Percentiles rank a stretch among this genome's conserved stretches.
phyloP scores from a whole-genome alignment of 2,113 vertebrate genomes.

The Struthio camelus region DNA sequence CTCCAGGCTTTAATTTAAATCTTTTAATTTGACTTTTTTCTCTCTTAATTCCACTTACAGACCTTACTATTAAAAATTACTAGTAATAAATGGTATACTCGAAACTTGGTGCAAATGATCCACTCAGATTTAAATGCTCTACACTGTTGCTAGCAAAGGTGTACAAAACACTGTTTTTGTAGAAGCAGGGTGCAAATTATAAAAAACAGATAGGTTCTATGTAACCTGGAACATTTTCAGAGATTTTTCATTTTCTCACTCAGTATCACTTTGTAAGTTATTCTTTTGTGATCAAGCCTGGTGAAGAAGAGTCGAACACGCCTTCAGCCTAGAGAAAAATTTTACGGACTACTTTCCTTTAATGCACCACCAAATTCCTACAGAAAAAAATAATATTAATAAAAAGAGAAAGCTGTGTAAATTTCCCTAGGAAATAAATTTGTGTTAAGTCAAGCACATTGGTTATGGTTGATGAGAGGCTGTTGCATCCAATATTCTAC shows the following conservation, averaged over 20 bases:
- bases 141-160: neutral
- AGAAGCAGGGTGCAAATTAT: neutral
- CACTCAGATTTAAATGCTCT: neutral
- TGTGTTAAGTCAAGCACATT: neutral
- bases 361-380: neutral
- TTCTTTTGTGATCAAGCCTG: neutral
- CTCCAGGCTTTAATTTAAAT: neutral
- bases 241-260: neutral
- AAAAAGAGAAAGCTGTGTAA: too few species aligned
- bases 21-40: neutral
- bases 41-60: neutral
- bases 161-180: neutral
- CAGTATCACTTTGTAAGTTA: neutral
- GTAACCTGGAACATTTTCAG: neutral
- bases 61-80: neutral
- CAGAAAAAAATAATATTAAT: too few species aligned
- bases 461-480: too few species aligned
- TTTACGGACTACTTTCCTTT: neutral
- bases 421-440: neutral
- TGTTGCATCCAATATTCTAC: too few species aligned
- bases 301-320: neutral
- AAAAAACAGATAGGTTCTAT: neutral
- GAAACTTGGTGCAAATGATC: neutral
- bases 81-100: neutral
- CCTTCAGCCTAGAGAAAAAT: neutral